Conservation (phyloP, 2,797 vertebrate genomes). For the Anisognathus igniventris region DNA sequence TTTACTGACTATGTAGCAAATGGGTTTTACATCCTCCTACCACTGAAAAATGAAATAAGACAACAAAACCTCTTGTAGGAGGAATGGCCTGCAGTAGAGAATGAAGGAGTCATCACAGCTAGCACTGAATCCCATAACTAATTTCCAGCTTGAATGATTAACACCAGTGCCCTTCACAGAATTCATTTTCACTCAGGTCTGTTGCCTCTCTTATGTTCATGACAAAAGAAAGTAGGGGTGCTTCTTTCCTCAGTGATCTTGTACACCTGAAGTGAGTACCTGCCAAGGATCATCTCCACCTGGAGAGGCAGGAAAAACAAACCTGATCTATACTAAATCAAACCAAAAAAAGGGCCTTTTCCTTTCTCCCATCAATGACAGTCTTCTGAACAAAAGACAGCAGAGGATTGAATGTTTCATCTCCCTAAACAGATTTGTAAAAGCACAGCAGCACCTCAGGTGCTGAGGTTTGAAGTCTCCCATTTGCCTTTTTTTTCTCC, state of each 20-base stretch:
- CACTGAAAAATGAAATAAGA: not conserved
- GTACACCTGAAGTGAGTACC: not conserved
- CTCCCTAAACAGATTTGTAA: not conserved
- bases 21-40: not conserved
- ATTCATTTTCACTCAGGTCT: not conserved
- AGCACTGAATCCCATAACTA: not conserved
- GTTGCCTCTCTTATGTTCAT: not conserved
- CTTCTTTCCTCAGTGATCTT: not conserved
- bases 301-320: not conserved
- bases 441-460: not conserved
- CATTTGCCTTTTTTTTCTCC: not conserved
- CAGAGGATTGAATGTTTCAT: not conserved
- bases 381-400: not conserved
- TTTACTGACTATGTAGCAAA: not conserved
- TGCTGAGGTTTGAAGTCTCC: not conserved
- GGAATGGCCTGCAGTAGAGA: not conserved
- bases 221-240: not conserved
- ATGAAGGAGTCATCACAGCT: not conserved
- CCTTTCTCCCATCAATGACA: not conserved
- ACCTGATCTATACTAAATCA: not conserved
- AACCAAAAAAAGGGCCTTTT: not conserved
- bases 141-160: not conserved
- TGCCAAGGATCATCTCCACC: not conserved
- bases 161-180: not conserved
- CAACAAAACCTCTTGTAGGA: not conserved